Base-by-base conservation (phyloP, 2,797 vertebrate genomes). In the Acanthurus lineatus region DNA sequence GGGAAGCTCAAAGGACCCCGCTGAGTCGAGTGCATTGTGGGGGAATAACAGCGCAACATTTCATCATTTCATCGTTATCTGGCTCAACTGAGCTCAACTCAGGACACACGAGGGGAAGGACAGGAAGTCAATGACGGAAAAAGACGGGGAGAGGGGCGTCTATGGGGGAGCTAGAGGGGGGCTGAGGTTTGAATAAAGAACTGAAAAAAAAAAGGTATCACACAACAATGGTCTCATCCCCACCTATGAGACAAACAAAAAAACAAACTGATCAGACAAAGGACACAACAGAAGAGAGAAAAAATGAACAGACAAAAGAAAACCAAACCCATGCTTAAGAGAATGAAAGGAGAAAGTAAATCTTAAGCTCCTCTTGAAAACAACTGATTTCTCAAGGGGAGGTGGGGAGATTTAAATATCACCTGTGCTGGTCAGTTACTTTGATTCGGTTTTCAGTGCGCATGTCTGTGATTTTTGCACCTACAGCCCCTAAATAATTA, bases 221-320 rank as follows among this genome's bases (percentile, higher is more conserved):
- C 83, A 94, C 86, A 89, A 95, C 70, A 90, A 91, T 17, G 83
- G 88, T 90, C 91, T 92, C 91, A 92, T 93, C 93, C 93, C 90
- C 91, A 95, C 94, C 93, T 94, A 93, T 82, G 91, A 91, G 91
- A 92, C 93, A 94, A 94, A 93, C 88, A 93, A 93, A 93, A 93
- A 87, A 92, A 83, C 83, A 94, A 86, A 90, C 86, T 65, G 81
- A 93, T 91, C 89, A 92, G 82, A 90, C 86, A 91, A 64, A 89
- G 65, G 64, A 90, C 79, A 85, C 54, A 89, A 88, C 72, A 88
- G 53, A 85, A 84, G 2, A 78, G 25, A 83, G 57, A 84, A 83
- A 32, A 69, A 76, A 45, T 3, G 35, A 73, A 84, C 59, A 76
- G 19, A 84, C 79, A 84, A 77, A 56, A 62, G n/a, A 86, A 77